Evolutionary conservation across 2,888 invertebrate species (phyloP), one percentile per base, ranked within the genome.

Genomic region (Pogonocherus hispidulus): DNA sequence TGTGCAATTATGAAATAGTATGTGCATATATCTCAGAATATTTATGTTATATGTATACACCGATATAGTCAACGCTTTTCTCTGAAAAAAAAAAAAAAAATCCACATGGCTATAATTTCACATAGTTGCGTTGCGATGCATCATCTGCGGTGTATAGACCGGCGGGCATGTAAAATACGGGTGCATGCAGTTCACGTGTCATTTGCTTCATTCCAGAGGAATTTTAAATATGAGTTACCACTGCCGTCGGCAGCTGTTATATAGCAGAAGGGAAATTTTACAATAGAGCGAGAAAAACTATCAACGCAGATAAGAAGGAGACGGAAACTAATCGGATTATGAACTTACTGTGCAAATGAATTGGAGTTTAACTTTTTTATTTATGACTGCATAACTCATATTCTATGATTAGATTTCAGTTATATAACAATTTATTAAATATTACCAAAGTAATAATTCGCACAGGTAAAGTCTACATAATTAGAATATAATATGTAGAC

Each of bases 191-290:
- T 41, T 47, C 47, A 47, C 20, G 47, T 47, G 47, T 47, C 47
- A 47, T 47, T 20, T 47, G 47, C 47, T 47, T 6, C 20, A 47
- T 47, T 20, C 20, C 18, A 47, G 2, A 19, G 19, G 47, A 47
- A 47, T 47, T 47, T 47, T 47, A 47, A 20, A 41, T 41, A 41
- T 41, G n/a, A 41, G 41, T 41, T 41, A 41, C 41, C n/a, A n/a
- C 41, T 14, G 14, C 41, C 41, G 16, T n/a, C n/a, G 41, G 41
- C 41, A 41, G n/a, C n/a, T 3, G 41, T n/a, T n/a, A n/a, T 16
- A 16, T 41, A 14, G n/a, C 41, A 41, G 16, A 3, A 41, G 41
- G n/a, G 41, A 41, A 41, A 41, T n/a, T 41, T 41, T 41, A 41
- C n/a, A 9, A 41, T 4, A 16, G 14, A 16, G 41, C 16, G 41